Conservation (phyloP, 2,888 invertebrate species). For the Lydus trimaculatus region DNA sequence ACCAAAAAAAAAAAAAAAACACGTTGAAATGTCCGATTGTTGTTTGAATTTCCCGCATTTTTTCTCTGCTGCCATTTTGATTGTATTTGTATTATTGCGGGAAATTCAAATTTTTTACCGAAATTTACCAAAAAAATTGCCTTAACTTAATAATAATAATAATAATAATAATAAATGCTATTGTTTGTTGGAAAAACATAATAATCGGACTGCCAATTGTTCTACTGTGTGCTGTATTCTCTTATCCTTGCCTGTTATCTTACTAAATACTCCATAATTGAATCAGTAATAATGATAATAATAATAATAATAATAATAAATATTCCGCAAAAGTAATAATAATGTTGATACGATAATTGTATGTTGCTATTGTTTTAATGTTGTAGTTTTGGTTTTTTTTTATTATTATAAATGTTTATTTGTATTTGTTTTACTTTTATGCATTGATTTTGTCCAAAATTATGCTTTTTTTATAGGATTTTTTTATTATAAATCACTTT, state of each 20-base stretch:
- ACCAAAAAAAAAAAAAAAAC: no score
- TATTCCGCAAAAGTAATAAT: not conserved
- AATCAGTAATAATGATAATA: not conserved
- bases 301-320: not conserved
- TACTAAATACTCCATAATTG: not conserved
- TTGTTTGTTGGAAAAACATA: not conserved
- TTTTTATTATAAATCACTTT: not conserved
- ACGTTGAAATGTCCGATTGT: not conserved
- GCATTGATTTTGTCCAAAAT: no score
- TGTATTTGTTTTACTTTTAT: not conserved
- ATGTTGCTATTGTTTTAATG: not conserved
- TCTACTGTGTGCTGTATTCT: not conserved
- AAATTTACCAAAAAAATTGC: not conserved
- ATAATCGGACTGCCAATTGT: constrained; percentile 5
- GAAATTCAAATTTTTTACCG: not conserved
- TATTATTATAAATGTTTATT: not conserved
- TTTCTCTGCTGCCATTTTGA: no score
- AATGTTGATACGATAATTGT: not conserved
- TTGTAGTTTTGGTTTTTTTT: no score
- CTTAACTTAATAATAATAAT: not conserved
- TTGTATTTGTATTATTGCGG: not conserved
- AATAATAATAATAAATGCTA: not conserved
- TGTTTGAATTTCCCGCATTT: no score
- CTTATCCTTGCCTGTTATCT: not conserved
- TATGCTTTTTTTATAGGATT: no score